A percentile compares a stretch with the other conserved stretches of the same genome.
phyloP scores from a whole-genome alignment of 2,113 vertebrate genomes.

The Neotragus pygmaeus region DNA sequence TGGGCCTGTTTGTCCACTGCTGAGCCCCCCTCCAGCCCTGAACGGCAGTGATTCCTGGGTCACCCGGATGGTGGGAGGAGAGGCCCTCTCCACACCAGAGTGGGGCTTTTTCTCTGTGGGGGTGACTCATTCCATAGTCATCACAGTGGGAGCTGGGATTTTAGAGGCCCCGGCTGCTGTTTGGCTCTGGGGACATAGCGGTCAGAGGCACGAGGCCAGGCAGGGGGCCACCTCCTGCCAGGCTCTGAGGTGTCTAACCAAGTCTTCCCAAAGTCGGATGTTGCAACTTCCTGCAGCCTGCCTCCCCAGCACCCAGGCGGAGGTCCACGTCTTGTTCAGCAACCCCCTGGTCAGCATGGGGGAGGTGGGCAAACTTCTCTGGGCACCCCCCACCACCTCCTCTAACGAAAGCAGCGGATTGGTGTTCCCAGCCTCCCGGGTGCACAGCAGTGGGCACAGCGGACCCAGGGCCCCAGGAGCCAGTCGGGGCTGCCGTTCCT shows the following conservation, averaged over 20 bases:
- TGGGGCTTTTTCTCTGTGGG: constrained; percentile 1
- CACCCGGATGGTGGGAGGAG: not conserved
- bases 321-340: not conserved
- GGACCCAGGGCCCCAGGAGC: not conserved
- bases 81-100: not conserved
- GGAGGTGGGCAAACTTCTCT: not conserved
- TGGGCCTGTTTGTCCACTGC: not conserved
- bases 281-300: not conserved
- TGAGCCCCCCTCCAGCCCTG: not conserved
- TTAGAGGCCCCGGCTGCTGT: not conserved
- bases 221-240: not conserved
- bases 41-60: not conserved
- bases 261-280: not conserved
- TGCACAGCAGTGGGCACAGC: fast-evolving
- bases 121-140: constrained; percentile 19
- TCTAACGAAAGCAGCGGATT: not conserved
- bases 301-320: not conserved
- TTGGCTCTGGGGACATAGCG: not conserved
- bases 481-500: fast-evolving
- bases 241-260: not conserved
- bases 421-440: not conserved
- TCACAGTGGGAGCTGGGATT: not conserved
- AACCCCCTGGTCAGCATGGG: fast-evolving
- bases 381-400: fast-evolving
- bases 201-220: not conserved